These are phyloP conservation scores for Palaemon carinicauda DNA, from an alignment of 1,140 invertebrate species.

Conservation along the genomic window DNA sequence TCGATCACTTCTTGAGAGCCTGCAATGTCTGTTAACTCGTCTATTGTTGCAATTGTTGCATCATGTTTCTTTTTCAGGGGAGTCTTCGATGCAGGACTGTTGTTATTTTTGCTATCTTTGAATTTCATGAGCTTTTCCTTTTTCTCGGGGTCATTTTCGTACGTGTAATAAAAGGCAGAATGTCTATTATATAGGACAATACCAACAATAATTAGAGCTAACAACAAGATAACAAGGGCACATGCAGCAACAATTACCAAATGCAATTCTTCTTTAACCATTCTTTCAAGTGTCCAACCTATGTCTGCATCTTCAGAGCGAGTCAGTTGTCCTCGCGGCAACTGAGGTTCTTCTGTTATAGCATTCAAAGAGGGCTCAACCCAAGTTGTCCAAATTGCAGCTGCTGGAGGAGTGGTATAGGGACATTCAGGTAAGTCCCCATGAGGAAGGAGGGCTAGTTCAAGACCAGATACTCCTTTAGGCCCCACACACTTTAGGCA, in stretches of 20 bases:
- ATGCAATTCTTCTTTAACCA: constrained; percentile 40
- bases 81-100: constrained; percentile 50
- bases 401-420: constrained; percentile 37
- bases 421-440: constrained; percentile 52
- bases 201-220: constrained; percentile 62
- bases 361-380: constrained; percentile 35
- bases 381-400: constrained; percentile 43
- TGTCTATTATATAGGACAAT: constrained; percentile 69
- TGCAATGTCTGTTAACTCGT: constrained; percentile 64
- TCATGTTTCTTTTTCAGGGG: constrained; percentile 55
- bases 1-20: constrained; percentile 53
- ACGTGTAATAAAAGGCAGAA: constrained; percentile 77
- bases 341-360: constrained; percentile 37
- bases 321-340: constrained; percentile 49
- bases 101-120: constrained; percentile 60
- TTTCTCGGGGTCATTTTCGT: constrained; percentile 72
- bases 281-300: constrained; percentile 34
- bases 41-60: constrained; percentile 64
- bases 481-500: constrained; percentile 58
- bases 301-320: constrained; percentile 38
- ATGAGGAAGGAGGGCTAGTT: constrained; percentile 64
- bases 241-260: constrained; percentile 63
- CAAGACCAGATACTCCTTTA: constrained; percentile 41
- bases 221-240: constrained; percentile 62
- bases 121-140: constrained; percentile 60